Evolutionary conservation across 2,888 invertebrate species (phyloP).

Genomic region (Tortrix viridana): DNA sequence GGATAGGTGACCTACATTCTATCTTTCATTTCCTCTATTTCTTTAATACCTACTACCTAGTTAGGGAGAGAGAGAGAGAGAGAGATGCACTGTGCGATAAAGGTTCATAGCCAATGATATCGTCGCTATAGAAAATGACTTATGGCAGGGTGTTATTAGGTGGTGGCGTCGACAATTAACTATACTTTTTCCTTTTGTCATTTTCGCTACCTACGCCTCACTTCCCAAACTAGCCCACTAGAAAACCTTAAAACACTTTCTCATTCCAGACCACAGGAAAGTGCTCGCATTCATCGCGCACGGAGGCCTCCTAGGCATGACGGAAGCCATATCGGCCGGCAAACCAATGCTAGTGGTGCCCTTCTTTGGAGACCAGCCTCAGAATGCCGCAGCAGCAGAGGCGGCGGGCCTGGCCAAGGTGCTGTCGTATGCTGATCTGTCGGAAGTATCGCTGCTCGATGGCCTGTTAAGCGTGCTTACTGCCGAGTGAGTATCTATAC

Average conservation of each 20-base stretch:
- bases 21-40: too few species aligned
- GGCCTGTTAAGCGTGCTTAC: conserved; percentile 79
- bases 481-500: conserved; percentile 74
- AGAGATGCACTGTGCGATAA: too few species aligned
- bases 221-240: too few species aligned
- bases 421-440: conserved; percentile 75
- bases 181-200: too few species aligned
- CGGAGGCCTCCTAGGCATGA: conserved; percentile 85
- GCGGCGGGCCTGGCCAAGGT: conserved; percentile 79
- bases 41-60: too few species aligned
- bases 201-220: too few species aligned
- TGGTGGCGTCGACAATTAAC: too few species aligned
- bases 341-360: conserved; percentile 86
- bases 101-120: too few species aligned
- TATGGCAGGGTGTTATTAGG: too few species aligned
- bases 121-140: too few species aligned
- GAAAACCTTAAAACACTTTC: not conserved
- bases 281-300: conserved; percentile 85
- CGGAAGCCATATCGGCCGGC: conserved; percentile 85
- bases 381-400: conserved; percentile 81
- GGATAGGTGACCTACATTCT: too few species aligned
- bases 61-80: too few species aligned
- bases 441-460: conserved; percentile 77
- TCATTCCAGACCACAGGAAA: conserved; percentile 82
- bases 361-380: conserved; percentile 86